Evolutionary conservation across 2,888 invertebrate species (phyloP), one percentile per base, ranked within the genome.

Genomic region (Muscina levida): DNA sequence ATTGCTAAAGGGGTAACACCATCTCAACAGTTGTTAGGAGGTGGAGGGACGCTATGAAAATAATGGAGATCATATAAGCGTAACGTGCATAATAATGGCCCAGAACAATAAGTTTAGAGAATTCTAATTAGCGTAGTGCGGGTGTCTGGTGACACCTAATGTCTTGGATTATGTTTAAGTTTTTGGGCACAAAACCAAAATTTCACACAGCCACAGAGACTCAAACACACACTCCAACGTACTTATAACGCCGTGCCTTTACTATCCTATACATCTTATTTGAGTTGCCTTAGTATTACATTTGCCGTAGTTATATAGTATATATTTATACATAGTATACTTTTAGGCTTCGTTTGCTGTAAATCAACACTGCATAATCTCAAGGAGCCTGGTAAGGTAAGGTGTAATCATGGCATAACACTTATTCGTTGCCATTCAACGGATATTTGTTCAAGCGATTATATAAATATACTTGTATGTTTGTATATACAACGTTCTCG

Each of bases 191-290:
- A 5, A 3, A 31, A 31, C 31, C 31, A 31, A 31, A n/a, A n/a
- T n/a, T n/a, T 11, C 6, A 48, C 31, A 39, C 39, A 59, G 39
- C 66, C 71, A 44, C 72, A 68, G 13, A 42, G n/a, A 10, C 26
- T 53, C 19, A 51, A 17, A 59, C 8, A 59, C 11, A 56, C 19
- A 57, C 17, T 26, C 24, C 56, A 24, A 17, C 17, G 44, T 37
- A 44, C 15, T 44, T n/a, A 51, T 2, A 17, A 24, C 53, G 6
- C 44, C 11, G 3, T 17, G 51, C 22, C 19, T 22, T 22, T n/a
- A n/a, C n/a, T n/a, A n/a, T n/a, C n/a, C n/a, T n/a, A n/a, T n/a
- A n/a, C n/a, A n/a, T n/a, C n/a, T n/a, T n/a, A n/a, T n/a, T n/a
- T n/a, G n/a, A n/a, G n/a, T n/a, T n/a, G n/a, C n/a, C n/a, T n/a